Evolutionary conservation across 2,888 invertebrate species (phyloP).

Genomic region (Plagiodera versicolora): DNA sequence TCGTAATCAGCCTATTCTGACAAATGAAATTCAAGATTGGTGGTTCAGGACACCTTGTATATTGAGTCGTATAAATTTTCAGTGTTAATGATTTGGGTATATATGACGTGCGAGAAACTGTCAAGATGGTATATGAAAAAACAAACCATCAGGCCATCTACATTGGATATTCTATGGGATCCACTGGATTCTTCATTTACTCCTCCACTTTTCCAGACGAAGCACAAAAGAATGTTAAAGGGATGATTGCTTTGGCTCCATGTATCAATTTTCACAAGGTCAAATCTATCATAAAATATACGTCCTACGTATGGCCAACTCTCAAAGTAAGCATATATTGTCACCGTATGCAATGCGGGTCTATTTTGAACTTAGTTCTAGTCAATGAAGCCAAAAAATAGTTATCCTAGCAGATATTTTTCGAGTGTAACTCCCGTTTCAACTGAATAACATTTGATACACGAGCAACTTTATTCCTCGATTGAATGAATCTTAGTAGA

Average conservation of each 20-base stretch:
- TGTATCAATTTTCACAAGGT: slow-evolving; percentile 22
- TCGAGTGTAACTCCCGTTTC: too few species aligned
- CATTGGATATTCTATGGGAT: slow-evolving; percentile 32
- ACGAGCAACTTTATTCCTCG: too few species aligned
- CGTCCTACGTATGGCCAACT: slow-evolving; percentile 16
- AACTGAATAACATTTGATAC: too few species aligned
- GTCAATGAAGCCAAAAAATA: too few species aligned
- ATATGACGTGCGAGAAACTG: slow-evolving; percentile 29
- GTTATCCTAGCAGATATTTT: too few species aligned
- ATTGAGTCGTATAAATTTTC: slow-evolving; percentile 18
- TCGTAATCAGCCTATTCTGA: too few species aligned
- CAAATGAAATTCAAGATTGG: too few species aligned
- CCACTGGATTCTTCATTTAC: slow-evolving; percentile 27
- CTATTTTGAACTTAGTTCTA: too few species aligned
- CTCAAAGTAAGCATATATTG: slow-evolving; percentile 22
- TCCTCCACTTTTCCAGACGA: slow-evolving; percentile 25
- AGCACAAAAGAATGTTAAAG: slow-evolving; percentile 23
- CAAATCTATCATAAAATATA: slow-evolving; percentile 12
- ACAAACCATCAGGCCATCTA: slow-evolving; percentile 29
- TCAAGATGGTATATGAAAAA: slow-evolving; percentile 20
- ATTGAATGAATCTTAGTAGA: too few species aligned
- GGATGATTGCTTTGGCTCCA: slow-evolving; percentile 29
- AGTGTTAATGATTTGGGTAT: slow-evolving; percentile 32
- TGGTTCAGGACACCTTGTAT: too few species aligned
- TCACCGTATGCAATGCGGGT: too few species aligned